Percentiles rank a stretch among this genome's conserved stretches.
phyloP scores from a whole-genome alignment of 1,140 invertebrate species.

The Zaprionus ghesquierei region DNA sequence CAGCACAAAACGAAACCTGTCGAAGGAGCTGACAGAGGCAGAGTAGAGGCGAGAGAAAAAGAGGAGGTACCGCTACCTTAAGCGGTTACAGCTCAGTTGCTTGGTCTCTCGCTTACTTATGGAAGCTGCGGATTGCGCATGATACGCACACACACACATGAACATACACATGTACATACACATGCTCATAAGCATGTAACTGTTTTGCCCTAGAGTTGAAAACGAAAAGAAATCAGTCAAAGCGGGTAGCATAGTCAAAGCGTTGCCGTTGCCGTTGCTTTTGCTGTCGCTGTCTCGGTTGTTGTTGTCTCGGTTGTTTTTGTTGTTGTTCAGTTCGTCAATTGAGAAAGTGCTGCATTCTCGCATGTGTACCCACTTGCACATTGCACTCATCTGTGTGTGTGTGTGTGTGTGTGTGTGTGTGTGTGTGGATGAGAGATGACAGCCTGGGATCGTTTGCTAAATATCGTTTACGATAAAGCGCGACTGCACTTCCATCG shows the following conservation, averaged over 20 bases:
- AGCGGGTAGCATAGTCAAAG: not conserved
- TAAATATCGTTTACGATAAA: not conserved
- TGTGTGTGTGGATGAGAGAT: too few species aligned
- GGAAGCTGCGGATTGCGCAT: slow-evolving; percentile 7
- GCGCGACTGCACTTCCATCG: not conserved
- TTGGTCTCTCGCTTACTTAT: not conserved
- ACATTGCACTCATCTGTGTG: not conserved
- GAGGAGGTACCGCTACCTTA: slow-evolving; percentile 27
- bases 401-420: not conserved
- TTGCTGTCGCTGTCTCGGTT: too few species aligned
- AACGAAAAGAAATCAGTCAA: slow-evolving; percentile 34
- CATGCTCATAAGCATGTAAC: not conserved
- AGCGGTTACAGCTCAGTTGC: slow-evolving; percentile 4
- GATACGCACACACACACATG: not conserved
- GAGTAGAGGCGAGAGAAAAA: slow-evolving; percentile 7
- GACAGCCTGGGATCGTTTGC: not conserved
- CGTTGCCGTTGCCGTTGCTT: not conserved
- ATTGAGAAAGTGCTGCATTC: slow-evolving; percentile 57
- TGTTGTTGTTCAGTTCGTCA: slow-evolving; percentile 49
- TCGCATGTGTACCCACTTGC: not conserved
- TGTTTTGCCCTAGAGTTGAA: slow-evolving; percentile 28
- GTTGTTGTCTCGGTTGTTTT: too few species aligned
- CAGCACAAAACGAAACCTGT: slow-evolving; percentile 5
- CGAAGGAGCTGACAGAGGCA: not conserved
- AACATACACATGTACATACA: not conserved